These are phyloP conservation scores for Macrocentrus cingulum DNA, from an alignment of 1,140 invertebrate genomes.

Conservation along the genomic window DNA sequence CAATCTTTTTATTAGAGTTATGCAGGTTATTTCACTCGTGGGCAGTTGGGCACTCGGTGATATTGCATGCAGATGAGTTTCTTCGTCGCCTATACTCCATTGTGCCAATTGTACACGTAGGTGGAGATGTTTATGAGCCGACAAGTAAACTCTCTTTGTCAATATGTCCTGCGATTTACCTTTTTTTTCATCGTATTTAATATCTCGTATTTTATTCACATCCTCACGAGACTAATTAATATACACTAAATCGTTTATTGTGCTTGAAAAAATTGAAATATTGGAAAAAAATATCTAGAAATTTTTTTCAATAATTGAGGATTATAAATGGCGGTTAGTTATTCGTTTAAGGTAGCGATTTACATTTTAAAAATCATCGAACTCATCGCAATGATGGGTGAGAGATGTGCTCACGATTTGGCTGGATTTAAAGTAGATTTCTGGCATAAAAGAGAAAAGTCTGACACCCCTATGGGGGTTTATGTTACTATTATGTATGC, in stretches of 20 bases:
- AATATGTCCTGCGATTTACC: background rate
- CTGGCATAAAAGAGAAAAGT: conserved; percentile 43
- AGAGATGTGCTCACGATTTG: conserved; percentile 42
- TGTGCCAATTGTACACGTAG: conserved; percentile 13
- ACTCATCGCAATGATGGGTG: too few species aligned
- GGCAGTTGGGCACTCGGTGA: conserved; percentile 22
- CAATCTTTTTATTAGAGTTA: too few species aligned
- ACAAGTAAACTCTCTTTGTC: conserved; percentile 13
- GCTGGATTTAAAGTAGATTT: conserved; percentile 52
- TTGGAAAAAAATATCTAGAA: too few species aligned
- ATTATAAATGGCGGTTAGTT: too few species aligned
- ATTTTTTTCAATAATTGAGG: too few species aligned
- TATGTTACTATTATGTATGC: conserved; percentile 55
- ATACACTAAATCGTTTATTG: too few species aligned
- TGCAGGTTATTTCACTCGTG: conserved; percentile 1
- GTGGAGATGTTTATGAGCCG: conserved; percentile 20
- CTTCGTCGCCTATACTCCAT: conserved; percentile 18
- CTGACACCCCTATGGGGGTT: conserved; percentile 50
- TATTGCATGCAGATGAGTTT: conserved; percentile 29
- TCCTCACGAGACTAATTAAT: background rate
- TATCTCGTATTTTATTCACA: too few species aligned
- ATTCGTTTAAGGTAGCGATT: too few species aligned
- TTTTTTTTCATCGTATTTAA: background rate
- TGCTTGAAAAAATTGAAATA: too few species aligned
- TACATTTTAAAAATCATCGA: too few species aligned